Evolutionary conservation across 2,888 invertebrate species (phyloP), one percentile per base, ranked within the genome.

Genomic region (Galerucella pusilla): DNA sequence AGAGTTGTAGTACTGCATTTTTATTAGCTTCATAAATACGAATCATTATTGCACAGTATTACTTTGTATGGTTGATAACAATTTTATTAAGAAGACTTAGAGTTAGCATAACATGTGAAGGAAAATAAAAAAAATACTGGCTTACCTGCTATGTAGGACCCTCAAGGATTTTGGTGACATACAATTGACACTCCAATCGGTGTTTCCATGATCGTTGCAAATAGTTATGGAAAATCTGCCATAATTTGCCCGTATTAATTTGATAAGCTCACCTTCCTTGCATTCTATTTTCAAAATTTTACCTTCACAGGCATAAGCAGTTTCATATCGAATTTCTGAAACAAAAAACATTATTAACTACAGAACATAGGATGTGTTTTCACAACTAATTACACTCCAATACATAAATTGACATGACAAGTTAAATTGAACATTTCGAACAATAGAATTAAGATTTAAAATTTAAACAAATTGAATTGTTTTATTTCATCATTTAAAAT

Each of bases 141-240:
- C 76, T 71, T 88, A 97, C 97, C 94, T 96, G 90, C 93, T 94
- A 88, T 95, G 95, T 80, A 98, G 91, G 80, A 97, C 96, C 78
- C 95, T 90, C 83, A 96, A 91, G 79, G 97, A 96, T 86, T 94
- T 94, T 67, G 94, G 93, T 73, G 97, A 96, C 94, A 96, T 96
- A 88, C 97, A 98, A 89, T 97, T 96, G 83, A 97, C 96, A 86
- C 96, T 96, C 97, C 97, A 97, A 84, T 97, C 96, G n/a, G 96
- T 96, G 88, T 96, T 94, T 80, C 97, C 97, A 86, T 96, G 95
- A 88, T 97, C 96, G 88, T 98, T 97, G 90, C 98, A 98, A 87
- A 97, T 96, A 85, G 96, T 96, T 88, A 97, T 96, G 80, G 96
- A 97, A 89, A 97, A 97, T 84, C 96, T 92, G 70, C 97, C 97